These are phyloP conservation scores for Ctenopoma kingsleyae DNA, from an alignment of 2,797 vertebrate genomes.

Conservation along the genomic window DNA sequence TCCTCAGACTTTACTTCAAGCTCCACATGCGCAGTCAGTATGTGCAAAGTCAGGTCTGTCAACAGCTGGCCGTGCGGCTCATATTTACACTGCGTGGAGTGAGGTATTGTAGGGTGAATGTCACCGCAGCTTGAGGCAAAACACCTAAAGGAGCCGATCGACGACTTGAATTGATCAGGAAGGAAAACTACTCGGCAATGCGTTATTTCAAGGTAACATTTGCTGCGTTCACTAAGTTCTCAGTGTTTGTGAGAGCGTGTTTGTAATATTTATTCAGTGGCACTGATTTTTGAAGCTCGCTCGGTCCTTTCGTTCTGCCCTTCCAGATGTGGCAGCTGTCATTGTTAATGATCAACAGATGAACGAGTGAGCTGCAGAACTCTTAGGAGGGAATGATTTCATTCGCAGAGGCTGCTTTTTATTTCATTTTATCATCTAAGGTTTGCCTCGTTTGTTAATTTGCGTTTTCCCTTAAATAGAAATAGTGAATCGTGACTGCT, in stretches of 20 bases:
- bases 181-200: neutral
- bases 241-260: neutral
- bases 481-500: conserved; percentile 16
- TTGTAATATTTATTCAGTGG: neutral
- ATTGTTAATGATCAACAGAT: conserved; percentile 39
- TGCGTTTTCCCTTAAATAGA: neutral
- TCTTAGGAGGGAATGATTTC: neutral
- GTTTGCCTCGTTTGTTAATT: neutral
- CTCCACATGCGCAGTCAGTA: neutral
- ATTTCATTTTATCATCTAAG: neutral
- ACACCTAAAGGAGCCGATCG: neutral
- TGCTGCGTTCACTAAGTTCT: neutral
- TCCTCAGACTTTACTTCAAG: neutral
- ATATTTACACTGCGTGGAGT: neutral
- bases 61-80: neutral
- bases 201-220: neutral
- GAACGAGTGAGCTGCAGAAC: neutral
- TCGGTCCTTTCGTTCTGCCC: neutral
- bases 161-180: neutral
- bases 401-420: neutral
- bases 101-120: neutral
- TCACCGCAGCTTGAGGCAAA: neutral
- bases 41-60: conserved; percentile 4
- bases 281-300: neutral
- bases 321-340: conserved; percentile 14